These are phyloP conservation scores for Ptyas mucosa DNA, from an alignment of 2,113 vertebrate species.

Conservation along the genomic window DNA sequence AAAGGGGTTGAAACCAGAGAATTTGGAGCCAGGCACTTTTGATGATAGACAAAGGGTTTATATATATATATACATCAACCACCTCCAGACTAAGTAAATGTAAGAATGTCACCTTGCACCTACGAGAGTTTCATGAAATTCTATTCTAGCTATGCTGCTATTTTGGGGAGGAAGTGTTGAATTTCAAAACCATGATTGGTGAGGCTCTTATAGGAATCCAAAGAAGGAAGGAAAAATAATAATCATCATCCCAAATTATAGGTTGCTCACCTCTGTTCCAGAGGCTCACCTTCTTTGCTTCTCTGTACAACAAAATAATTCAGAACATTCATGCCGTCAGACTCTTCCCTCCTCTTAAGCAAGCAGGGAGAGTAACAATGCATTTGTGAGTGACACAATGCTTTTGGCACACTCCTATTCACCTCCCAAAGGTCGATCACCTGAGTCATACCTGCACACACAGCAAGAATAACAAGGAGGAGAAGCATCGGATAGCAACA, in stretches of 20 bases:
- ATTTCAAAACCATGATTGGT: not conserved
- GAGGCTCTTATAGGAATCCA: not conserved
- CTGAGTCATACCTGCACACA: not conserved
- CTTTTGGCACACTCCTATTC: conserved; percentile 8
- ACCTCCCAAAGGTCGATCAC: not conserved
- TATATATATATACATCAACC: not conserved
- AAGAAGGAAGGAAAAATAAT: not conserved
- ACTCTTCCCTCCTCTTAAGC: not conserved
- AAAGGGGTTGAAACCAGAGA: not conserved
- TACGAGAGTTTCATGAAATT: not conserved
- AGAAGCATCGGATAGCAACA: not conserved
- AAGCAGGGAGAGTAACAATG: conserved; percentile 58
- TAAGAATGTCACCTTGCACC: not conserved
- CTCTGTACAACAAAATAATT: conserved; percentile 39
- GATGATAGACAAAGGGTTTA: too few species aligned
- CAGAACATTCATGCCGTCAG: conserved; percentile 43
- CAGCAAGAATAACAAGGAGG: not conserved
- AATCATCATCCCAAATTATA: not conserved
- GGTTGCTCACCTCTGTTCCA: not conserved
- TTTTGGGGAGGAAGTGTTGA: not conserved
- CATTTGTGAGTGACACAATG: conserved; percentile 35
- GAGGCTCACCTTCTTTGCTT: not conserved
- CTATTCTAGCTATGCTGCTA: not conserved
- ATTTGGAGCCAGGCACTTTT: too few species aligned
- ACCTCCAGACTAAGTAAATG: not conserved